These are phyloP conservation scores for Isaurus tuberculatus DNA, from an alignment of 92 coral and sea anemone species.

Conservation along the genomic window DNA sequence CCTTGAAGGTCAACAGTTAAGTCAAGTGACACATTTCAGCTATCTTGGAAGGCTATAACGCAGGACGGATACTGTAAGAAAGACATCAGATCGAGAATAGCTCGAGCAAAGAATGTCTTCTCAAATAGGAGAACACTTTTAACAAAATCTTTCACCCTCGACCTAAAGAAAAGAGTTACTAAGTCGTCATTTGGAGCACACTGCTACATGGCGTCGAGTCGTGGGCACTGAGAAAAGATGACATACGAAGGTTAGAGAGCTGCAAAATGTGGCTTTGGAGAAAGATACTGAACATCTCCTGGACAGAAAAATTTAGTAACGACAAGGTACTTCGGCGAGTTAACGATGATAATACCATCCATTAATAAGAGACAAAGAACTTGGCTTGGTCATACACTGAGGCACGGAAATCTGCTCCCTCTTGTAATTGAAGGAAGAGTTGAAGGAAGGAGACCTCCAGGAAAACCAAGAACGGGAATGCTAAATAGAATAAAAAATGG, in stretches of 20 bases:
- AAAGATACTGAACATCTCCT: too few relatives aligned
- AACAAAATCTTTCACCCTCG: constrained; percentile 14
- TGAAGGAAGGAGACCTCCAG: constrained; percentile 11
- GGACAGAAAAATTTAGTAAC: constrained; percentile 35
- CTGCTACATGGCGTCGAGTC: constrained; percentile 20
- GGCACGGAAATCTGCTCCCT: constrained; percentile 18
- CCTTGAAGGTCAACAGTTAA: constrained; percentile 12
- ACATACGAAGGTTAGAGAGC: too few relatives aligned
- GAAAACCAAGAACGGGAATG: neutral
- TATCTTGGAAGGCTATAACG: constrained; percentile 40
- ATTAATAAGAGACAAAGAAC: constrained; percentile 23
- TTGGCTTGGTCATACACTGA: constrained; percentile 12
- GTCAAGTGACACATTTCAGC: constrained; percentile 13
- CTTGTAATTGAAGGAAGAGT: constrained; percentile 8
- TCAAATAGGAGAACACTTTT: neutral
- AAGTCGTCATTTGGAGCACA: constrained; percentile 41
- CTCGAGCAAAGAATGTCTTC: constrained; percentile 25
- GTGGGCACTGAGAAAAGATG: constrained; percentile 16
- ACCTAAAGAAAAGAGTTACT: constrained; percentile 2
- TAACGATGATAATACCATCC: constrained; percentile 18
- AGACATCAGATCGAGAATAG: constrained; percentile 37
- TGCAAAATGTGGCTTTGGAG: too few relatives aligned
- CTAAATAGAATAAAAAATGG: neutral
- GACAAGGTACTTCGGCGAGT: constrained; percentile 14
- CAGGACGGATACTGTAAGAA: constrained; percentile 19